Conservation (phyloP, 2,888 invertebrate species). For the Drosophila multiciliata region DNA sequence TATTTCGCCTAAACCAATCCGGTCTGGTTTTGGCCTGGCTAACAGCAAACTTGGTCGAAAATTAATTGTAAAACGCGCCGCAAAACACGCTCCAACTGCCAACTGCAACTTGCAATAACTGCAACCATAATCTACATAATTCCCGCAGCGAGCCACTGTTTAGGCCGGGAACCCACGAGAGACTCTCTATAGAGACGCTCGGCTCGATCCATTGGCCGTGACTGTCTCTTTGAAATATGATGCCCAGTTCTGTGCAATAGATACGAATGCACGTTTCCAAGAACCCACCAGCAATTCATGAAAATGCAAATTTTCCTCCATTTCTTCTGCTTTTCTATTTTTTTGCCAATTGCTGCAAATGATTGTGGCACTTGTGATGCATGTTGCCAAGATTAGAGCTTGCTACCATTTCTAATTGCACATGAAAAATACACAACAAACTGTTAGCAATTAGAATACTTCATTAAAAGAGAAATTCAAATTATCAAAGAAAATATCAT, state of each 20-base stretch:
- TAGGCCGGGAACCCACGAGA: conserved; percentile 1
- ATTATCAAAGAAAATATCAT: not conserved
- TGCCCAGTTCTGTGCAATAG: conserved; percentile 58
- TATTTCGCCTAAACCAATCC: conserved; percentile 40
- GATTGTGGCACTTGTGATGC: conserved; percentile 43
- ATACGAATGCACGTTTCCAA: conserved; percentile 53
- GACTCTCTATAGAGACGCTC: conserved; percentile 2
- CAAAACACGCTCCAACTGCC: conserved; percentile 46
- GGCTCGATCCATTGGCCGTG: conserved; percentile 21
- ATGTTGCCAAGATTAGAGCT: conserved; percentile 52
- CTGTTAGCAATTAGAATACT: not conserved
- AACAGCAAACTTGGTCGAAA: conserved; percentile 46
- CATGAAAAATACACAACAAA: not conserved
- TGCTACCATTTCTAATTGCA: conserved; percentile 50
- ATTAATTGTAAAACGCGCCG: conserved; percentile 69
- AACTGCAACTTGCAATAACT: conserved; percentile 18
- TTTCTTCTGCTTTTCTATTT: not conserved
- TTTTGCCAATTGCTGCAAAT: conserved; percentile 50
- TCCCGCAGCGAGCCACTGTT: conserved; percentile 46
- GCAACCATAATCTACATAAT: conserved; percentile 53
- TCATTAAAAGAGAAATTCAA: not conserved
- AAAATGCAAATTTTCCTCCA: conserved; percentile 24
- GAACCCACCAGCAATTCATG: conserved; percentile 34
- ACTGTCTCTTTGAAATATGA: conserved; percentile 71
- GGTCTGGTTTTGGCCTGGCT: conserved; percentile 26